Percentiles rank a stretch among this genome's conserved stretches.
Evolutionary conservation across 2,113 vertebrate genomes (phyloP).

Genomic region (Ceyx cyanopectus): DNA sequence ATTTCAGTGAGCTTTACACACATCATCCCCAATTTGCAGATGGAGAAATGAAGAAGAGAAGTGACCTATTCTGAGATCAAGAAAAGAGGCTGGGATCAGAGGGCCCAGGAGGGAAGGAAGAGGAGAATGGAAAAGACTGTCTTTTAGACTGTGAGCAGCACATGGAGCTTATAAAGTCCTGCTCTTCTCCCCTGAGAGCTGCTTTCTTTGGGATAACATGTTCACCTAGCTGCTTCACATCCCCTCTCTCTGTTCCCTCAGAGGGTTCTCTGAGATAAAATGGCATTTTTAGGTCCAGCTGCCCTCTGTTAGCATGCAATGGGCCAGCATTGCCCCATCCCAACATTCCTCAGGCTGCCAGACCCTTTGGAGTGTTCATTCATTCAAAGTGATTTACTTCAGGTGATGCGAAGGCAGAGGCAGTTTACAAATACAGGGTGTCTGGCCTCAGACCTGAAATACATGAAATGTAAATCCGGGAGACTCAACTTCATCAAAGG

Average conservation of each 20-base stretch:
- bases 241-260: not conserved
- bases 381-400: not conserved
- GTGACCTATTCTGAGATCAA: not conserved
- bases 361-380: not conserved
- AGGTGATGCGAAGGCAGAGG: not conserved
- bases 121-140: not conserved
- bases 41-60: not conserved
- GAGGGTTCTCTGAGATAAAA: not conserved
- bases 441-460: not conserved
- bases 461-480: not conserved
- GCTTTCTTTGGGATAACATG: not conserved
- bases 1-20: conserved; percentile 11
- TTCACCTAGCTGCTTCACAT: not conserved
- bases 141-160: not conserved
- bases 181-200: not conserved
- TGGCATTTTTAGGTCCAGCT: not conserved
- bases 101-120: not conserved
- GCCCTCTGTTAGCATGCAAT: not conserved
- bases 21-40: not conserved
- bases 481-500: not conserved
- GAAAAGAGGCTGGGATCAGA: not conserved
- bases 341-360: not conserved
- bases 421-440: not conserved
- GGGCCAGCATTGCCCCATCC: not conserved
- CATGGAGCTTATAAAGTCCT: not conserved